These are phyloP conservation scores for Raja brachyura DNA, from an alignment of 2,113 vertebrate species.

Conservation along the genomic window DNA sequence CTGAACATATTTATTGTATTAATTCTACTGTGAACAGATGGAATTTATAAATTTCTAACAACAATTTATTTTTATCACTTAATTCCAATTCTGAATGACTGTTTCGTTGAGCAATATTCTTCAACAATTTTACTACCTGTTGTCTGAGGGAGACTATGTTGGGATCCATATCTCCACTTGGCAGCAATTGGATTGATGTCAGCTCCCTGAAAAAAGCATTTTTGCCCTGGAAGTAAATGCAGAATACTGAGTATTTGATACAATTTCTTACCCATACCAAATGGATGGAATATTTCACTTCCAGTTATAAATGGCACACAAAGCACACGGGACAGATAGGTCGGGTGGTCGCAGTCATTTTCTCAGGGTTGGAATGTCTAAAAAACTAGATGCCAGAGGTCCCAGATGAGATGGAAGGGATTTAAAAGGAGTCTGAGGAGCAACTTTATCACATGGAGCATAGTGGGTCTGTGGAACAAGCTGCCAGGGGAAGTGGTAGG, in stretches of 20 bases:
- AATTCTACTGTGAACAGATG: neutral
- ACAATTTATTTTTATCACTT: neutral
- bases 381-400: too few species aligned
- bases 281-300: neutral
- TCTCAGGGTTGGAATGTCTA: too few species aligned
- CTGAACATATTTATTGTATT: neutral
- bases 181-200: constrained; percentile 86
- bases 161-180: constrained; percentile 85
- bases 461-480: too few species aligned
- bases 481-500: too few species aligned
- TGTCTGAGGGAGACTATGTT: constrained; percentile 70
- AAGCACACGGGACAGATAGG: neutral
- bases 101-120: neutral
- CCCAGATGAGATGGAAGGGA: too few species aligned
- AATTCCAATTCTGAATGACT: neutral
- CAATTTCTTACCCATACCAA: neutral
- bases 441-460: too few species aligned
- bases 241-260: constrained; percentile 39
- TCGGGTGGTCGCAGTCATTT: too few species aligned
- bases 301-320: neutral
- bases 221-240: constrained; percentile 69
- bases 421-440: too few species aligned
- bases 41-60: neutral
- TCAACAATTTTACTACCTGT: constrained; percentile 62
- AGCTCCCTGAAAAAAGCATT: constrained; percentile 96